A percentile compares a stretch with the other conserved stretches of the same genome.
Conservation (phyloP, 1,140 invertebrate species). For the Matsumurasca onukii region DNA sequence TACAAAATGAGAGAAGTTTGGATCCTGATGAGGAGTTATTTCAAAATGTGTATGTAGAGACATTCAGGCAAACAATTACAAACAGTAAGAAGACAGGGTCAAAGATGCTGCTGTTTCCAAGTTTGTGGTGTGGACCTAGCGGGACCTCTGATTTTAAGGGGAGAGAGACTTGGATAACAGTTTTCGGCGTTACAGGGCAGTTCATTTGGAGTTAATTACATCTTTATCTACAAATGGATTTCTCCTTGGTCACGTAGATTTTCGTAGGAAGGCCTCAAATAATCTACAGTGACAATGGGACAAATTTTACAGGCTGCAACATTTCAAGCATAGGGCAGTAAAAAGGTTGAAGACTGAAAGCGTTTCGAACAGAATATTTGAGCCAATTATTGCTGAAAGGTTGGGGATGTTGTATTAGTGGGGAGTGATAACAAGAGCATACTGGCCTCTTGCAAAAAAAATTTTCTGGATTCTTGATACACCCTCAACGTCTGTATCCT, state of each 20-base stretch:
- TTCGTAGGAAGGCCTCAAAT: slow-evolving; percentile 43
- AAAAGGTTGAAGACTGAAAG: neutral
- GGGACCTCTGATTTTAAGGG: neutral
- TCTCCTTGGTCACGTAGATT: slow-evolving; percentile 37
- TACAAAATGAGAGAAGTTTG: neutral
- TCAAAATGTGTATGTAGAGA: neutral
- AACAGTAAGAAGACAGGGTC: neutral
- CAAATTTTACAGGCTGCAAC: neutral
- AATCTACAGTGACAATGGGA: slow-evolving; percentile 44
- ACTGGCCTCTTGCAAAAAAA: too few relatives aligned
- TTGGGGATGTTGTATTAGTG: too few relatives aligned
- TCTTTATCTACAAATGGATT: slow-evolving; percentile 40
- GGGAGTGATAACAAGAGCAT: too few relatives aligned
- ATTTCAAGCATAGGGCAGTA: too few relatives aligned
- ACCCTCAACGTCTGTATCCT: too few relatives aligned
- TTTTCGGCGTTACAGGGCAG: slow-evolving; percentile 46
- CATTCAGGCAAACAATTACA: neutral
- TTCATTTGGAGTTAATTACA: slow-evolving; percentile 46
- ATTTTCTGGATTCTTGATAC: too few relatives aligned
- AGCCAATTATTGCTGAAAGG: too few relatives aligned
- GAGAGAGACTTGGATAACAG: slow-evolving; percentile 44
- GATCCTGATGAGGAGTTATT: neutral
- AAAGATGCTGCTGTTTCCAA: slow-evolving; percentile 1
- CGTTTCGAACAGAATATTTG: neutral
- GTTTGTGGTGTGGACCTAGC: neutral